Evolutionary conservation across 2,113 vertebrate species (phyloP).

Genomic region (Propithecus coquereli): DNA sequence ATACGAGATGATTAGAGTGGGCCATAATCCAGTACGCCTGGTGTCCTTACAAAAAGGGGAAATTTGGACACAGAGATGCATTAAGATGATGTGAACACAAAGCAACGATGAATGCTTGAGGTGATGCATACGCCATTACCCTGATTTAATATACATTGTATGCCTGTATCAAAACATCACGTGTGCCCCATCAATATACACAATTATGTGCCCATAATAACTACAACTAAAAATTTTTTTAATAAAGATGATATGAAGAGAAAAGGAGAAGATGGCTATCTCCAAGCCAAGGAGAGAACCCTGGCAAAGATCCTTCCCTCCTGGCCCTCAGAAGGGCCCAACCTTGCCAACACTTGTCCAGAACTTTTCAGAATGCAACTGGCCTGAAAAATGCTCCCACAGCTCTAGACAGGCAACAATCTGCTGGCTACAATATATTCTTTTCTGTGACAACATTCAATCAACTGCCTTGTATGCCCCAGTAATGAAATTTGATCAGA

Average conservation of each 20-base stretch:
- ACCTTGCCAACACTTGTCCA: background rate
- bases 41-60: background rate
- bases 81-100: background rate
- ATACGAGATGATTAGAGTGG: background rate
- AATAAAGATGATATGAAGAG: too few relatives aligned
- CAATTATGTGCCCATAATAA: too few relatives aligned
- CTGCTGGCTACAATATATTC: background rate
- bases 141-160: too few relatives aligned
- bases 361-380: background rate
- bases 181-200: too few relatives aligned
- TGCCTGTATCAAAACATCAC: too few relatives aligned
- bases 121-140: too few relatives aligned
- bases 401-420: background rate
- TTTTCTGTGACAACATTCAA: background rate
- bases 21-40: background rate
- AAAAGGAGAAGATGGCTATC: background rate
- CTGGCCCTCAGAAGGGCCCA: background rate
- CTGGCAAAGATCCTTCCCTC: background rate
- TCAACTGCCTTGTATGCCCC: background rate
- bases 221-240: too few relatives aligned
- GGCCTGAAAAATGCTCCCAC: background rate
- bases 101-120: background rate
- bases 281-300: background rate
- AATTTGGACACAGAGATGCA: background rate
- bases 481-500: background rate